Evolutionary conservation across 1,140 invertebrate species (phyloP), one percentile per base, ranked within the genome.

Genomic region (Plectrocnemia conspersa): DNA sequence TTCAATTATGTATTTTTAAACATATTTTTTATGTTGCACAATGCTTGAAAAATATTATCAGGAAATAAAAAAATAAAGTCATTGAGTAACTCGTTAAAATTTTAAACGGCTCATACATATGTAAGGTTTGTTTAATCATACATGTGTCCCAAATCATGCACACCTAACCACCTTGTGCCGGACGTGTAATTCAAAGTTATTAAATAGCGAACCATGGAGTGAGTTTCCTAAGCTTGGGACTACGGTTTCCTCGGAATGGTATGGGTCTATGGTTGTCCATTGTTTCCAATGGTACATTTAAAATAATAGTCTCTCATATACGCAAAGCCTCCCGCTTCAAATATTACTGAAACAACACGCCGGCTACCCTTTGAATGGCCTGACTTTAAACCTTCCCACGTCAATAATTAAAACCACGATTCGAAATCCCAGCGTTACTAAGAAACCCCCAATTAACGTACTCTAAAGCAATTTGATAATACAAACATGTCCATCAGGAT

Each of bases 181-280:
- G 19, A 41, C 38, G 15, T 53, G 35, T 41, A 42, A 42, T 24
- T 25, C 38, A 27, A 19, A 53, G 50, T 53, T 53, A 53, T 53
- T 53, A 53, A 18, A 29, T 42, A 50, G 47, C 32, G 32, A 38
- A 23, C 10, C 47, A 50, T 50, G 38, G 38, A 29, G 35, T 33
- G 16, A 15, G 22, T 21, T 23, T 36, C 19, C 15, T 50, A 50
- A 50, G 47, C 47, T 36, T 33, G 32, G 24, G 47, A 7, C 47
- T 50, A 50, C 19, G 24, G 32, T 22, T 35, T 15, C 29, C 44
- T 25, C 13, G 22, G 16, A 53, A 42, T 25, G 35, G 35, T 11
- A 36, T 18, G 7, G 13, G 19, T 18, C 19, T 18, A 11, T 18
- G n/a, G 32, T n/a, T 24, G 50, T 15, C 50, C 50, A 53, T 53